A percentile compares a stretch with the other conserved stretches of the same genome.
Conservation (phyloP, 2,797 vertebrate species). For the Caiman crocodilus region DNA sequence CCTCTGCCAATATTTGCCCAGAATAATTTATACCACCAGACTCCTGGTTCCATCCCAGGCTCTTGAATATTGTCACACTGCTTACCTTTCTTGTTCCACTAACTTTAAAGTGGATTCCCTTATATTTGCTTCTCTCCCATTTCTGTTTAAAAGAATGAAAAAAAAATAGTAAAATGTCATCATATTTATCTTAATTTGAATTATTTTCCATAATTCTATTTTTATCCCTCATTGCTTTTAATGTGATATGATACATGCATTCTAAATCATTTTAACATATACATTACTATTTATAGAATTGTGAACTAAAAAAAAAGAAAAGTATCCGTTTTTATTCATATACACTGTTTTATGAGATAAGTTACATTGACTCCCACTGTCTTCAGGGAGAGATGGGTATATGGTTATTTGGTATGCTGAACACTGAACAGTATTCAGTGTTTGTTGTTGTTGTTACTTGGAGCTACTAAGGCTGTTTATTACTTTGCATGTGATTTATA, state of each 20-base stretch:
- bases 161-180: conserved; percentile 45
- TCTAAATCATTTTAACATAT: conserved; percentile 35
- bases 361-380: conserved; percentile 40
- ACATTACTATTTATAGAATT: conserved; percentile 32
- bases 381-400: conserved; percentile 53
- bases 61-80: conserved; percentile 3
- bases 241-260: background rate
- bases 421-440: background rate
- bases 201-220: conserved; percentile 61
- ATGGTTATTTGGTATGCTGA: conserved; percentile 31
- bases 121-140: conserved; percentile 26
- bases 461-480: conserved; percentile 25
- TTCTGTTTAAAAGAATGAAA: conserved; percentile 32
- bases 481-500: background rate
- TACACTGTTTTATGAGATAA: conserved; percentile 45
- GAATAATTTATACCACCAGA: background rate
- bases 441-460: conserved; percentile 49
- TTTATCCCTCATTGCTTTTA: conserved; percentile 67
- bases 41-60: background rate
- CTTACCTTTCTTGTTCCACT: background rate
- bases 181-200: conserved; percentile 62
- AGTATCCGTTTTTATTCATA: conserved; percentile 11
- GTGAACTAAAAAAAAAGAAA: background rate
- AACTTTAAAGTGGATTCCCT: conserved; percentile 20
- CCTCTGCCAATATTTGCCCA: background rate